Base-by-base conservation (phyloP, 2,797 vertebrate genomes). In the Acanthurus lineatus region DNA sequence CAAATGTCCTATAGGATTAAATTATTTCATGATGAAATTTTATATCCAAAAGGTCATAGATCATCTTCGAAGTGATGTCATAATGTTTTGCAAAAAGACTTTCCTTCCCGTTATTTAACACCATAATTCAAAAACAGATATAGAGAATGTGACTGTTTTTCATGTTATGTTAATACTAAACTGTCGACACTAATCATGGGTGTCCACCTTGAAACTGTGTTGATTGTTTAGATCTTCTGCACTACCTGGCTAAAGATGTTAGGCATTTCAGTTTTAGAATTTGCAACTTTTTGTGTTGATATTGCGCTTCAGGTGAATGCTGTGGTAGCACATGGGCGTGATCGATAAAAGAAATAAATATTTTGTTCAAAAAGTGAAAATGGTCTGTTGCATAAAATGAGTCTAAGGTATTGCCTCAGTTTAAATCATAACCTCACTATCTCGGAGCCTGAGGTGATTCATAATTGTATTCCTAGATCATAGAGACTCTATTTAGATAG, bases 401-500 rank as follows among this genome's bases (percentile, higher is more conserved):
- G 40, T 11, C 61, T 15, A 9, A 19, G 16, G 53, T 44, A 2
- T 52, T 35, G 54, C 32, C 17, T 52, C 25, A 6, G 25, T 51
- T 69, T 48, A 60, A 40, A 58, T 9, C 48, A 1, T 62, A 42
- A 69, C 51, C 22, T 53, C 4, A 35, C 51, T 62, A 70, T 82
- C 76, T 73, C 14, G 22, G 0, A 2, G 8, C 65, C 76, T 40
- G 4, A 63, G 52, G 80, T 38, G 0, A 38, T 17, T 62, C 45
- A 65, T 67, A 22, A 70, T 79, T 47, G 17, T 56, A 73, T 69
- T 79, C 28, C 38, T 35, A 19, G 56, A 11, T 16, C 19, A 25
- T 14, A 10, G 48, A 45, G 65, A 69, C 76, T 76, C 60, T 17
- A 49, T 73, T 82, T 62, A 70, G 59, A 79, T 61, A 45, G 35